phyloP scores from a whole-genome alignment of 2,797 vertebrate genomes.

The Perodicticus potto region DNA sequence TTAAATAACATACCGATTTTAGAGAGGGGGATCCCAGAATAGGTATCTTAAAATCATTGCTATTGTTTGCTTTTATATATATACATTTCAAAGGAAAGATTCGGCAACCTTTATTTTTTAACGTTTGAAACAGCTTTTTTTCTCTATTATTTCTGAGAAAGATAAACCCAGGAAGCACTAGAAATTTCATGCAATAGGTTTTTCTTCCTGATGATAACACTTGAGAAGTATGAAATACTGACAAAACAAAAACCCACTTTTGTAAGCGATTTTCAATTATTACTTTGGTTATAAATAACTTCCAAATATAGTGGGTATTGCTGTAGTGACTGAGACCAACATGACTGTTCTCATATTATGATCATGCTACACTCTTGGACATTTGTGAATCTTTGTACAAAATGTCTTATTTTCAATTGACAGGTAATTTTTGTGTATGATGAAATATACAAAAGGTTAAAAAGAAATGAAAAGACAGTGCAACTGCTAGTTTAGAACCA shows the following conservation, averaged over 20 bases:
- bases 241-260: conserved; percentile 72
- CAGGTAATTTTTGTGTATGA: background rate
- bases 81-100: conserved; percentile 67
- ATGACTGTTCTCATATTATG: background rate
- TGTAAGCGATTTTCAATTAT: conserved; percentile 69
- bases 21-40: conserved; percentile 52
- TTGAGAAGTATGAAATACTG: conserved; percentile 60
- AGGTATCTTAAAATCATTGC: conserved; percentile 64
- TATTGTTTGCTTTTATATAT: conserved; percentile 76
- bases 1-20: conserved; percentile 71
- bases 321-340: background rate
- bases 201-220: conserved; percentile 63
- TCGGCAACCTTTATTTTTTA: conserved; percentile 60
- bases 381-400: background rate
- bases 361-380: background rate
- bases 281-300: conserved; percentile 53
- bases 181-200: conserved; percentile 56
- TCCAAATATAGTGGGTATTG: background rate
- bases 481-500: background rate
- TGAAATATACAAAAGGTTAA: background rate
- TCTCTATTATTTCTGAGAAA: conserved; percentile 65
- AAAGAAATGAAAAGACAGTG: background rate
- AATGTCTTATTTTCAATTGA: background rate
- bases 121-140: conserved; percentile 36
- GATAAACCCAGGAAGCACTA: conserved; percentile 64